Base-by-base conservation (phyloP, 2,113 vertebrate genomes). In the Ameiurus melas region DNA sequence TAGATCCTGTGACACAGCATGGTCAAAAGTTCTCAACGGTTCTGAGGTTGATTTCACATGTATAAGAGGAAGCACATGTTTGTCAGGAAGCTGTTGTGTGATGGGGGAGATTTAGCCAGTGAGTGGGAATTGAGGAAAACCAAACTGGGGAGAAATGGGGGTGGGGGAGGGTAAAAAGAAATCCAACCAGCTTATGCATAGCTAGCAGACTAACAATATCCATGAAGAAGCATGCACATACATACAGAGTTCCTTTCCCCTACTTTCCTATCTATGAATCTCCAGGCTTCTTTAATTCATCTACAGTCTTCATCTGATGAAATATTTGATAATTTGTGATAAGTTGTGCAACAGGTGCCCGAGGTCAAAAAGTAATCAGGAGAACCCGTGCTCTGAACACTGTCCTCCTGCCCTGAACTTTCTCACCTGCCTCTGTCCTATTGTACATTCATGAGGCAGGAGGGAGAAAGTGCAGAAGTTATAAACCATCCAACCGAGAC, bases 401-500 rank as follows among this genome's bases (percentile, higher is more conserved):
- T 6, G 5, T 43, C 68, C 64, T 62, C 33, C 39, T 86, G 57
- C 27, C 55, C 73, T n/a, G 6, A 5, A 43, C 16, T 22, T 79
- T 33, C 27, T 51, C 58, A 62, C 73, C 73, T 47, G 36, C 57
- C 19, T 25, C 22, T n/a, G 27, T 19, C 36, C 57, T 30, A 66
- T 53, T 86, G 73, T 64, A 33, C 60, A 86, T 86, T 86, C 75
- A 86, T 86, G 58, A 86, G 58, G 39, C 73, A 30, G 39, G 36
- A 33, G 39, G 75, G 58, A 79, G 85, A 86, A 66, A 53, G 57
- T 5, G 0, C 19, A 22, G 75, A 60, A 60, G 58, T 64, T 64
- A 79, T n/a, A 51, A 77, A 86, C 73, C 85, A 57, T 66, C 75
- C 85, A 86, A 79, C 85, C 75, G 85, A 39, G 57, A 77, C 85